phyloP scores from a whole-genome alignment of 2,888 invertebrate genomes.

The Acronicta aceris region DNA sequence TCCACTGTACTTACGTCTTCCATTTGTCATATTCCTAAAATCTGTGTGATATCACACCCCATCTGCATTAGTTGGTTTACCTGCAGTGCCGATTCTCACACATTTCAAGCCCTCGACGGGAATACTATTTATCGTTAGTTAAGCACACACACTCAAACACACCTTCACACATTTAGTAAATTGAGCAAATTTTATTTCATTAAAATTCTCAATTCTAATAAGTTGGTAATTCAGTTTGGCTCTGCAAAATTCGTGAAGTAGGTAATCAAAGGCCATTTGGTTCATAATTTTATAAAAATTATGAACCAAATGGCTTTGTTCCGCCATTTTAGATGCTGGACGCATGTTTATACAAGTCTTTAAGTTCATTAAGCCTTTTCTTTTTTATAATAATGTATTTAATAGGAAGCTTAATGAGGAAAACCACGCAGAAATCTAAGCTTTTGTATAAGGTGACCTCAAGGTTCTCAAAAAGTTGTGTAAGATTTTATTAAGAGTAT shows the following conservation, averaged over 20 bases:
- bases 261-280: conserved; percentile 44
- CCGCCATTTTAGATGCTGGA: conserved; percentile 33
- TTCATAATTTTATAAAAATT: conserved; percentile 33
- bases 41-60: conserved; percentile 1
- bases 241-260: conserved; percentile 47
- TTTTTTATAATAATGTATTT: conserved; percentile 31
- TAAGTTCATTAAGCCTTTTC: conserved; percentile 49
- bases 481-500: conserved; percentile 8
- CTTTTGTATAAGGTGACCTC: conserved; percentile 38
- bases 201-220: conserved; percentile 54
- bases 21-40: not conserved
- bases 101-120: conserved; percentile 14
- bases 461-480: conserved; percentile 24
- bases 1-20: conserved; percentile 16
- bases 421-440: conserved; percentile 43
- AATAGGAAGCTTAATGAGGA: conserved; percentile 37
- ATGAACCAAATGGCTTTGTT: conserved; percentile 30
- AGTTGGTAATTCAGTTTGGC: conserved; percentile 51
- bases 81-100: conserved; percentile 2
- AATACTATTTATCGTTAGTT: conserved; percentile 38
- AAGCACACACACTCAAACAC: conserved; percentile 53
- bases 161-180: conserved; percentile 39
- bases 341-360: conserved; percentile 48
- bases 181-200: conserved; percentile 55
- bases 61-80: not conserved